Evolutionary conservation across 2,113 vertebrate species (phyloP).

Genomic region (Trichechus manatus): DNA sequence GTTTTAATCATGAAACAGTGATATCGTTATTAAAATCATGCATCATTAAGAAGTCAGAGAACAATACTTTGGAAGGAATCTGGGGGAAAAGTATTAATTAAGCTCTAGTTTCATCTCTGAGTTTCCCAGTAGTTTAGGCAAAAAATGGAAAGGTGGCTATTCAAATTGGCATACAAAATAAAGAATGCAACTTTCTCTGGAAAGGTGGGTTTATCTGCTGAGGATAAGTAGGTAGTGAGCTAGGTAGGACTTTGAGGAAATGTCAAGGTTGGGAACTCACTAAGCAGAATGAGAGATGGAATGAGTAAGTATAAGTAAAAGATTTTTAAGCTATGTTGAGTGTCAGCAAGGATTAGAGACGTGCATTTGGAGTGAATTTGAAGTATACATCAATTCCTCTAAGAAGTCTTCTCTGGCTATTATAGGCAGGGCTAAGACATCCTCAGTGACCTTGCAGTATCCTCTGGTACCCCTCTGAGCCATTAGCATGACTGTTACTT

Average conservation of each 20-base stretch:
- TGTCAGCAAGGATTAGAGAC: background rate
- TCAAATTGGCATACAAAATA: background rate
- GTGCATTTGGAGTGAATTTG: background rate
- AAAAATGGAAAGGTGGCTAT: background rate
- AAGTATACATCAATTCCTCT: background rate
- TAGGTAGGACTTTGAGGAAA: background rate
- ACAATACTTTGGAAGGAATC: background rate
- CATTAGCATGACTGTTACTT: background rate
- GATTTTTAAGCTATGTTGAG: background rate
- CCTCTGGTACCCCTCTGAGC: background rate
- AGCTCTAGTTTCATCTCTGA: background rate
- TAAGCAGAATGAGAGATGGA: background rate
- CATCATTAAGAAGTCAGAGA: conserved; percentile 14
- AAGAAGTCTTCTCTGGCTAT: background rate
- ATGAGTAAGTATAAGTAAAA: background rate
- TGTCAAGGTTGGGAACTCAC: background rate
- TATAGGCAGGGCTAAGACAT: background rate
- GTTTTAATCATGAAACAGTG: background rate
- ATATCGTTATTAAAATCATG: background rate
- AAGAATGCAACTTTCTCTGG: background rate
- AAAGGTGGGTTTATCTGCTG: background rate
- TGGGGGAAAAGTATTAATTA: background rate
- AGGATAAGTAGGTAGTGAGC: background rate
- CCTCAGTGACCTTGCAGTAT: background rate
- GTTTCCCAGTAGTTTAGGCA: background rate